Base-by-base conservation (phyloP, 2,113 vertebrate genomes). In the Lophius piscatorius region DNA sequence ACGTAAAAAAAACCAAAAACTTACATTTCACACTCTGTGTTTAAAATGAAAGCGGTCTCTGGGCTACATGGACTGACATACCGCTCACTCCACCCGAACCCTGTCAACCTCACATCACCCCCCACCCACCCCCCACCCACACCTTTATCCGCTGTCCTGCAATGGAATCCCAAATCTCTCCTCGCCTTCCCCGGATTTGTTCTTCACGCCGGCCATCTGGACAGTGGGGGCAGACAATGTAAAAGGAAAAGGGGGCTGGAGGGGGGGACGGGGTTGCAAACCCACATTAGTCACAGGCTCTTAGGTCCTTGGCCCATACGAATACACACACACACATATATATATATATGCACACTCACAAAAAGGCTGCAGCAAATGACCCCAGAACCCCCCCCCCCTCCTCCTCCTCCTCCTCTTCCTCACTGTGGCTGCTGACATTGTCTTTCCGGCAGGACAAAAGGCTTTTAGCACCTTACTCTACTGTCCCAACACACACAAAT, bases 201-300 rank as follows among this genome's bases (percentile, higher is more conserved):
- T 87, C 84, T 82, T 67, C 80, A 77, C 60, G 67, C 77, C 46
- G 85, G 72, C 87, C 87, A 89, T 89, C 87, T 87, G 84, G 87
- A 85, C 84, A 85, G 81, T 89, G 80, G 66, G 70, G 55, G 63
- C 67, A 75, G 59, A 84, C 80, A 87, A 83, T 82, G 78, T 75
- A 64, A 72, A 78, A 76, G 63, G 57, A 62, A 77, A 73, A 73
- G 35, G 71, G 77, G 72, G 61, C 22, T 33, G 61, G 64, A 13
- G 17, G n/a, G 44, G 26, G 55, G 64, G 12, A 13, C 4, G 31
- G 64, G 79, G 72, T 54, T 76, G 76, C 72, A 78, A 79, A 81
- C 72, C 77, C 71, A 54, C 86, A 91, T 95, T 94, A 94, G 93
- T 95, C 94, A 95, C 92, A 94, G 90, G 86, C 93, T 92, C 89